Conservation (phyloP, 2,113 vertebrate species). For the Chiloscyllium plagiosum region DNA sequence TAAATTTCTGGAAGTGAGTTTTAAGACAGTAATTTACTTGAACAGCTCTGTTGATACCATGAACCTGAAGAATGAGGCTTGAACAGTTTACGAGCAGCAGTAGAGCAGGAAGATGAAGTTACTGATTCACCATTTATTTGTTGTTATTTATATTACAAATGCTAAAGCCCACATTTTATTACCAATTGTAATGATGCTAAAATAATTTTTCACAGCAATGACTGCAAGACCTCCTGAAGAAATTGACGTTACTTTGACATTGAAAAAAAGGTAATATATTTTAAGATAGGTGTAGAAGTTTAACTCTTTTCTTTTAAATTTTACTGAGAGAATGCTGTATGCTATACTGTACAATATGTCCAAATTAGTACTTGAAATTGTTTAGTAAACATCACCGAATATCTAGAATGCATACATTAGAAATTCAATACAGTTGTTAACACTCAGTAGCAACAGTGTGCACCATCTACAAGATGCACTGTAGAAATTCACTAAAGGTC, state of each 20-base stretch:
- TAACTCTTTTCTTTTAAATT: not conserved
- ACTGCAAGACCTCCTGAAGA: not conserved
- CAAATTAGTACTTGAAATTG: not conserved
- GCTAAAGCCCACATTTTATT: not conserved
- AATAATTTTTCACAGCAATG: not conserved
- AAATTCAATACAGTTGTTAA: not conserved
- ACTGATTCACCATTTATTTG: not conserved
- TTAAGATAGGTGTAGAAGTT: not conserved
- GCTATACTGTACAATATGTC: not conserved
- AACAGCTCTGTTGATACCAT: not conserved
- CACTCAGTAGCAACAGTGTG: no score
- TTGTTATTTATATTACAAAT: not conserved
- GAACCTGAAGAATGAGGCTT: not conserved
- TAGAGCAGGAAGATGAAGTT: not conserved
- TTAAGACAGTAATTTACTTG: constrained; percentile 9
- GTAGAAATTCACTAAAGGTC: no score
- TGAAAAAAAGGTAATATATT: not conserved
- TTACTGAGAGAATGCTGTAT: not conserved
- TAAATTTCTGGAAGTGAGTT: not conserved
- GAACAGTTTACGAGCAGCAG: not conserved
- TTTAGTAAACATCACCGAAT: not conserved
- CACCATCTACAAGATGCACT: no score
- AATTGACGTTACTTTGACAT: not conserved
- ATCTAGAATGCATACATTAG: not conserved
- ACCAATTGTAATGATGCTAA: not conserved